Evolutionary conservation across 2,888 invertebrate genomes (phyloP).

Genomic region (Drosophila meridionalis): DNA sequence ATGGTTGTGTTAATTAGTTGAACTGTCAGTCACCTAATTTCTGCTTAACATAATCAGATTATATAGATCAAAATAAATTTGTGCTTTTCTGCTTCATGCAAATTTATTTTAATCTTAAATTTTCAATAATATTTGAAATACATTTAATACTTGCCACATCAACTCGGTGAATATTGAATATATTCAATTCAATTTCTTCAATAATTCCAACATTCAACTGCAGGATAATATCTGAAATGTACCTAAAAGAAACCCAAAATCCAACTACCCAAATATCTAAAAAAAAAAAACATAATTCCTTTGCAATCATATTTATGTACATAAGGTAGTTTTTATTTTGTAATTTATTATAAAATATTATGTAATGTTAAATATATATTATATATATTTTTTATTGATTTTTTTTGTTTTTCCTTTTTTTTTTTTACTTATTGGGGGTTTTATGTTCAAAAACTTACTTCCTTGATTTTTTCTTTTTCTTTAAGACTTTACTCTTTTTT

Average conservation of each 20-base stretch:
- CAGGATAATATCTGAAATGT: not conserved
- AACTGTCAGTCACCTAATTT: not conserved
- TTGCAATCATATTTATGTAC: conserved; percentile 20
- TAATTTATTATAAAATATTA: conserved; percentile 25
- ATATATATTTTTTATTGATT: conserved; percentile 2
- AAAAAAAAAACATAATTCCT: not conserved
- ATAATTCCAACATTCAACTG: not conserved
- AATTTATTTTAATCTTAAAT: no score
- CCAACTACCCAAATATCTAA: not conserved
- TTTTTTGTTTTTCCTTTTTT: conserved; percentile 15
- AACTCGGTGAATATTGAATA: no score
- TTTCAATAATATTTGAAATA: no score
- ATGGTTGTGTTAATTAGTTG: not conserved
- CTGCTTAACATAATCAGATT: not conserved
- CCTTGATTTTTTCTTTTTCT: conserved; percentile 81
- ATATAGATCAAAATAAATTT: not conserved
- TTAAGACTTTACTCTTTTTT: conserved; percentile 66
- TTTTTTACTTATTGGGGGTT: conserved; percentile 1
- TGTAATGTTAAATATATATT: conserved; percentile 20
- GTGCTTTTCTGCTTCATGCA: no score
- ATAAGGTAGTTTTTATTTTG: conserved; percentile 19
- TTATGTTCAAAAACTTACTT: conserved; percentile 50
- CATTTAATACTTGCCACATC: no score
- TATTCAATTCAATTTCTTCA: not conserved
- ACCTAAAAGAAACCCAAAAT: not conserved